Base-by-base conservation (phyloP, 2,888 invertebrate species). In the Caenorhabditis sp. region DNA sequence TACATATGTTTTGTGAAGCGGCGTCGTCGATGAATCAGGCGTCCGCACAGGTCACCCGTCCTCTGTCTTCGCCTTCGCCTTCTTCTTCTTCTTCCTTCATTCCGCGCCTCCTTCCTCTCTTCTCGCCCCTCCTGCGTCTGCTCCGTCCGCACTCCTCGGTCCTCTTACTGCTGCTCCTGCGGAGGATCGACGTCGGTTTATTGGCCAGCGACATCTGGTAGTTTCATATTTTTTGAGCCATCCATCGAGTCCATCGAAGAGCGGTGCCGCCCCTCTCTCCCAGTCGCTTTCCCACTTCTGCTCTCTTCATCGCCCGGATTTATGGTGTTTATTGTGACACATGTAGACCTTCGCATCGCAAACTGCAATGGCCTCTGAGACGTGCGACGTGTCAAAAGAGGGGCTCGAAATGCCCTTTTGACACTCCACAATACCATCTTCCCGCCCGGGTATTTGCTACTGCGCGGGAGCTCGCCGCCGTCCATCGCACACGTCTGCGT, bases 301-400 rank as follows among this genome's bases (percentile, higher is more conserved):
- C 64, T 55, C 62, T 15, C 32, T n/a, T n/a, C n/a, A n/a, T n/a
- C 35, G 24, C 37, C 32, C 56, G 72, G 72, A 72, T 72, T 72
- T 72, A 72, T 72, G 56, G 64, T 72, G 72, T 65, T 72, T 72
- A 72, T 72, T 72, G 72, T 72, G 72, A 72, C 72, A 72, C 72
- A 72, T 72, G 72, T 72, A 72, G 35, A 22, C 37, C 55, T 55
- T 24, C 24, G 20, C 51, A 20, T 51, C 47, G 32, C 28, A 32
- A 51, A n/a, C n/a, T n/a, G 51, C 28, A 35, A 68, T 24, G 44
- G 26, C 44, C 8, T 28, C 32, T 32, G n/a, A 32, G 56, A 32
- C 4, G 35, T 18, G 56, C 22, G 51, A 50, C 50, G 55, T 55
- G 55, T 55, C 55, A 26, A 26, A 55, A 56, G 32, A 32, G n/a